Evolutionary conservation across 2,797 vertebrate species (phyloP), one percentile per base, ranked within the genome.

Genomic region (Pteropus rufus): DNA sequence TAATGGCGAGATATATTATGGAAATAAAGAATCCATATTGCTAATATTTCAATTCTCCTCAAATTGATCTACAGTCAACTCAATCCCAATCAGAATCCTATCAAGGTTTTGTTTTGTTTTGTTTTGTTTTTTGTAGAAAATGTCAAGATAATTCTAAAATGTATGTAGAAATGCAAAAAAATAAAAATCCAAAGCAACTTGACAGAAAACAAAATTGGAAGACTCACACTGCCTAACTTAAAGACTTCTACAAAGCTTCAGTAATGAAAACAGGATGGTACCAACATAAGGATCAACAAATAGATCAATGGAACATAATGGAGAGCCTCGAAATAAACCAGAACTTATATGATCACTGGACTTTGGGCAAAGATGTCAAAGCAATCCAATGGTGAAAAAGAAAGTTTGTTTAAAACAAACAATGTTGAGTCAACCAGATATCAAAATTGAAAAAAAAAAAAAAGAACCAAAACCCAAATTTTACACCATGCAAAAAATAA

Each of bases 91-190:
- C 56, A 86, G 64, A 86, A 95, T 76, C 10, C 46, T 34, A 86
- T 12, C n/a, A 60, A 60, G 34, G 15, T 49, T 49, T 49, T 46
- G 2, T 46, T 49, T 49, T 49, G 12, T 14, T 49, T 58, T 31
- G 5, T 62, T 62, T 62, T 62, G 26, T 54, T 54, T 54, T 70
- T 23, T 52, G 52, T 9, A 67, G 62, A 83, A 92, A 83, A 3
- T 46, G 41, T 83, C 52, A 82, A 65, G 12, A 5, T 58, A 82
- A 72, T 72, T 92, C 54, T 89, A 86, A 89, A 89, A 75, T 39
- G 15, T n/a, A 89, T 69, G 72, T 1, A 62, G 31, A 94, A 94
- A 92, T 86, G 49, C 34, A 83, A 94, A 90, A 87, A 87, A 90
- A 39, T 24, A 93, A 23, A 52, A 62, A 83, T 26, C 10, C 31